phyloP scores from a whole-genome alignment of 2,113 vertebrate species.

The Rhabdornis inornatus region DNA sequence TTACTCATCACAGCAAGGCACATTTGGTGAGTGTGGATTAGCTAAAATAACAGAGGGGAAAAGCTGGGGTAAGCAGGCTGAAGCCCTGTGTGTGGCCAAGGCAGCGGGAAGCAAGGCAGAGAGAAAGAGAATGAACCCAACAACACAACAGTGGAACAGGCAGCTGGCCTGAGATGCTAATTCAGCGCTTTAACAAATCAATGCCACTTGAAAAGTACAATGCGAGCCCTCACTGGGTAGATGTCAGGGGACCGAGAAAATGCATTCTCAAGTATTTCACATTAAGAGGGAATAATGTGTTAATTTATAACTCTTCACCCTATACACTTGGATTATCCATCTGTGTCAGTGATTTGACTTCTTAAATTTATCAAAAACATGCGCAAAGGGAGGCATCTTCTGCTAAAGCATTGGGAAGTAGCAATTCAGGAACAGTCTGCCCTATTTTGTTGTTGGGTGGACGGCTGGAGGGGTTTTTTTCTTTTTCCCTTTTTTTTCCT shows the following conservation, averaged over 20 bases:
- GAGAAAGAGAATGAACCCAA: conserved; percentile 69
- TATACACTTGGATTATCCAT: conserved; percentile 93
- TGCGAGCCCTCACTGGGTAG: conserved; percentile 88
- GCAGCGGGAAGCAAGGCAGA: conserved; percentile 60
- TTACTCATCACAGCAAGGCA: conserved; percentile 12
- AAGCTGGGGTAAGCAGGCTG: conserved; percentile 63
- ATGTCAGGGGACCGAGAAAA: conserved; percentile 87
- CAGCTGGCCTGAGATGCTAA: conserved; percentile 94
- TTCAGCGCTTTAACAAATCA: conserved; percentile 99
- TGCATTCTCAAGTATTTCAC: conserved; percentile 91
- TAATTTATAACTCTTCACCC: conserved; percentile 98
- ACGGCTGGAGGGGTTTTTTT: background rate
- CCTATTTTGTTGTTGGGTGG: conserved; percentile 1
- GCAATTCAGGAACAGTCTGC: conserved; percentile 37
- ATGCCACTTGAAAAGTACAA: conserved; percentile 98
- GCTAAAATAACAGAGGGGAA: conserved; percentile 59
- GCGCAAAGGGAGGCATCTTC: conserved; percentile 74
- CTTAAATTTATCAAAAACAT: conserved; percentile 92
- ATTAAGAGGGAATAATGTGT: conserved; percentile 98
- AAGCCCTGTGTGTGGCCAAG: conserved; percentile 69
- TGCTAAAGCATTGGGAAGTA: conserved; percentile 57
- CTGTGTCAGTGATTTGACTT: conserved; percentile 92
- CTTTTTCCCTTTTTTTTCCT: background rate
- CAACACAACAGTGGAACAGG: conserved; percentile 76
- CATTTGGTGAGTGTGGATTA: conserved; percentile 40